Percentiles rank a stretch among this genome's conserved stretches.
Evolutionary conservation across 1,140 invertebrate species (phyloP).

Genomic region (Ceratina australensis): DNA sequence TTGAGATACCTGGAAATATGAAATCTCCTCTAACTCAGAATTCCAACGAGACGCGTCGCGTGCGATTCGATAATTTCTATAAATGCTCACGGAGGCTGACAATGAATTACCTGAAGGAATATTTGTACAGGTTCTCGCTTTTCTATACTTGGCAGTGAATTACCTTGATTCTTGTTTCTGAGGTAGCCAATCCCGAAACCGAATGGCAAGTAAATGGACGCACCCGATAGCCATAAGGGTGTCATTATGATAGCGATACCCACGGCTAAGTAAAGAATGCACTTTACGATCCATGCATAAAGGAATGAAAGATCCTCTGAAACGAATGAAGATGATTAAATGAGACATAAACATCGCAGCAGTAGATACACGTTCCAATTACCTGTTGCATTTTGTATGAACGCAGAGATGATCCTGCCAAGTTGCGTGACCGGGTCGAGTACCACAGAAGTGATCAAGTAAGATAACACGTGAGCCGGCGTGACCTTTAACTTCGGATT

Average conservation of each 20-base stretch:
- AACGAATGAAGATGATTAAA: slow-evolving; percentile 2
- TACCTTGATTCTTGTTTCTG: slow-evolving; percentile 3
- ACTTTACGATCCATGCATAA: background rate
- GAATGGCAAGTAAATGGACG: slow-evolving; percentile 56
- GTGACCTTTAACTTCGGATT: slow-evolving; percentile 68
- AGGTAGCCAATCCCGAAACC: slow-evolving; percentile 24
- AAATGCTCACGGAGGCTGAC: background rate
- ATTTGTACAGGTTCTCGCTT: slow-evolving; percentile 35
- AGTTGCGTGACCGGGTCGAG: slow-evolving; percentile 56
- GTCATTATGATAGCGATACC: slow-evolving; percentile 40
- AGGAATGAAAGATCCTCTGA: slow-evolving; percentile 30
- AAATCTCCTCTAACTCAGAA: background rate
- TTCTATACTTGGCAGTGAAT: slow-evolving; percentile 1
- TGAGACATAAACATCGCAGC: background rate
- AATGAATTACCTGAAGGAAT: slow-evolving; percentile 29
- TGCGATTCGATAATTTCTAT: background rate
- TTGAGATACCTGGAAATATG: background rate
- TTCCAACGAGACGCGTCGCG: background rate
- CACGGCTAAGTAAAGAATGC: slow-evolving; percentile 38
- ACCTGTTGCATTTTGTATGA: slow-evolving; percentile 66
- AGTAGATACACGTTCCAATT: slow-evolving; percentile 23
- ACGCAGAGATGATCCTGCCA: slow-evolving; percentile 56
- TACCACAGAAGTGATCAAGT: slow-evolving; percentile 58
- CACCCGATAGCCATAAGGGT: slow-evolving; percentile 49
- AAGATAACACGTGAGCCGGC: slow-evolving; percentile 63